These are phyloP conservation scores for Choristoneura rosaceana DNA, from an alignment of 2,888 invertebrate species.

Conservation along the genomic window DNA sequence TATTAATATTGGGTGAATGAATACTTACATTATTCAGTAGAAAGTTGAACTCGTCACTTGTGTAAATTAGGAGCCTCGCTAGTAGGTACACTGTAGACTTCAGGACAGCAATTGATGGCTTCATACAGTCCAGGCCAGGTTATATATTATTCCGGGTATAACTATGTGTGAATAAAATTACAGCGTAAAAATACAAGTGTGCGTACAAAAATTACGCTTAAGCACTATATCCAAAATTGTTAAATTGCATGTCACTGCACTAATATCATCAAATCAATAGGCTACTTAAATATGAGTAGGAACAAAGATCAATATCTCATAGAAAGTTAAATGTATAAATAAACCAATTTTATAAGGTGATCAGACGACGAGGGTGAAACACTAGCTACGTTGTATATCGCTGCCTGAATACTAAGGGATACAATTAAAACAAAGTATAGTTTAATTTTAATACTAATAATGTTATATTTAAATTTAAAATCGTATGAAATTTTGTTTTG, in stretches of 20 bases:
- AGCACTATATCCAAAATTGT: neutral
- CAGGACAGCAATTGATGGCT: neutral
- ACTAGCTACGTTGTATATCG: no score
- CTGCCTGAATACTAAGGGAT: no score
- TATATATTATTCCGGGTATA: neutral
- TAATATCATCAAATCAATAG: neutral
- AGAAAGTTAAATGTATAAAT: neutral
- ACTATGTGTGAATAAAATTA: neutral
- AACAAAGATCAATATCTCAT: neutral
- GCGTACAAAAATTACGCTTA: neutral
- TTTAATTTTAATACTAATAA: no score
- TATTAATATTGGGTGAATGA: neutral
- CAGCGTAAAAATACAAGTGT: neutral
- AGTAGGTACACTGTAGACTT: neutral
- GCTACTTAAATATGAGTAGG: neutral
- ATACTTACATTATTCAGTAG: slow-evolving; percentile 2
- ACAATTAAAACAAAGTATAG: no score
- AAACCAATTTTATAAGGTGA: neutral
- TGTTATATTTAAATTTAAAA: no score
- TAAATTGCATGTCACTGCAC: neutral
- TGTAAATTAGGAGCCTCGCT: neutral
- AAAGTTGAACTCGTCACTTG: slow-evolving; percentile 2
- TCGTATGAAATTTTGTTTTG: no score
- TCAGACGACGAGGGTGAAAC: neutral
- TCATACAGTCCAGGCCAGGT: neutral